phyloP scores from a whole-genome alignment of 2,888 invertebrate genomes.

The Drosophila niveifrons region DNA sequence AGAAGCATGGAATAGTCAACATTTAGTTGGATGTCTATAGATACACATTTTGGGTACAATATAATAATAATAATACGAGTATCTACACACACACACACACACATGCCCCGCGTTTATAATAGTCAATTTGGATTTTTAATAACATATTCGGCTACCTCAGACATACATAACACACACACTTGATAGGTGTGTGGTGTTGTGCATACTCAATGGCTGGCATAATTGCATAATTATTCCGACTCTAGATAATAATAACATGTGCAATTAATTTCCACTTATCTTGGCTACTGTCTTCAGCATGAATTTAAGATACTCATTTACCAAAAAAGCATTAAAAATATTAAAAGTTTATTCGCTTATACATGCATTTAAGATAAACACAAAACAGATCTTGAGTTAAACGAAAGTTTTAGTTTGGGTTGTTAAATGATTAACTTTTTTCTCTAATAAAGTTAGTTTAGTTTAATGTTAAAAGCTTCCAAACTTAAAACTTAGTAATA shows the following conservation, averaged over 20 bases:
- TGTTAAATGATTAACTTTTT: too few species aligned
- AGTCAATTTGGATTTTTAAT: slow-evolving; percentile 30
- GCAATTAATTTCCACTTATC: slow-evolving; percentile 28
- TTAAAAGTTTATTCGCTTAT: too few species aligned
- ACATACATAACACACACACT: slow-evolving; percentile 13
- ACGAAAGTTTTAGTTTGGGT: too few species aligned
- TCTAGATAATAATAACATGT: slow-evolving; percentile 18
- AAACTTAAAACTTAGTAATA: too few species aligned
- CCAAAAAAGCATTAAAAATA: not conserved
- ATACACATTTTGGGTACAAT: slow-evolving; percentile 29
- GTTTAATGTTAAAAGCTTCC: too few species aligned
- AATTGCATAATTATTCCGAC: slow-evolving; percentile 40
- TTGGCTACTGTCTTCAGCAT: not conserved
- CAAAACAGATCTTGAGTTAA: too few species aligned
- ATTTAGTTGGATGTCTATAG: slow-evolving; percentile 18
- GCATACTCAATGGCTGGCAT: slow-evolving; percentile 23
- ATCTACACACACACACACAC: not conserved
- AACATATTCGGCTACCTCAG: slow-evolving; percentile 26
- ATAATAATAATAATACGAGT: too few species aligned
- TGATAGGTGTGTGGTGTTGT: slow-evolving; percentile 11
- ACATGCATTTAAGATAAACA: too few species aligned
- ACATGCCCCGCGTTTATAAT: slow-evolving; percentile 3
- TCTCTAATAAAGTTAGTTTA: too few species aligned
- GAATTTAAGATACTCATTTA: slow-evolving; percentile 1
- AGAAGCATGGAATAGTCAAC: slow-evolving; percentile 16